Evolutionary conservation across 2,797 vertebrate genomes (phyloP).

Genomic region (Enteromius argenteus): DNA sequence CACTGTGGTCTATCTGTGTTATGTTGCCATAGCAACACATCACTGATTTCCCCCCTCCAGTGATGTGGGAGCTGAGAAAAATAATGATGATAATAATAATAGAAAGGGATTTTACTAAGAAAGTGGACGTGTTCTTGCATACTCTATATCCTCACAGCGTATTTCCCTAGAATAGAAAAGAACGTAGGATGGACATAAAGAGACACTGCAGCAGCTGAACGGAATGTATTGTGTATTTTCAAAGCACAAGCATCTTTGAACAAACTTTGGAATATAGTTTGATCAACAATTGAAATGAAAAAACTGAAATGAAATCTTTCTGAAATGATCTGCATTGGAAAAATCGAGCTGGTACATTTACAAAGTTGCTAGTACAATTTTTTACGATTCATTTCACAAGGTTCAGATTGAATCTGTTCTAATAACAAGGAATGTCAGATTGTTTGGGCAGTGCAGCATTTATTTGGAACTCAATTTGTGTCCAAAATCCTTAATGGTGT

Average conservation of each 20-base stretch:
- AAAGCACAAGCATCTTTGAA: slow-evolving; percentile 19
- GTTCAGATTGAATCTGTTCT: not conserved
- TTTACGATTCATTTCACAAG: not conserved
- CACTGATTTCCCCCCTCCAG: not conserved
- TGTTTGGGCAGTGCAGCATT: slow-evolving; percentile 39
- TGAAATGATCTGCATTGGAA: not conserved
- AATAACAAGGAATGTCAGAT: not conserved
- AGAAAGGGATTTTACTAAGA: not conserved
- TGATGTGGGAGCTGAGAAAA: slow-evolving; percentile 27
- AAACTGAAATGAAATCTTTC: not conserved
- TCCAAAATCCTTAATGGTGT: slow-evolving; percentile 75
- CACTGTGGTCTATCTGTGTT: slow-evolving; percentile 17
- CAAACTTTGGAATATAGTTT: not conserved
- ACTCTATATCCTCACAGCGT: not conserved
- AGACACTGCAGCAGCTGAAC: not conserved
- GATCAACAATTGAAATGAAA: not conserved
- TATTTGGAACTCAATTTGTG: slow-evolving; percentile 75
- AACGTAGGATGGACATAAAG: not conserved
- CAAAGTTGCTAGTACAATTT: not conserved
- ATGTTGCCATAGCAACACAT: slow-evolving; percentile 48
- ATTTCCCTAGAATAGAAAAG: not conserved
- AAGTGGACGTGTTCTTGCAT: not conserved
- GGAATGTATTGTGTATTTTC: slow-evolving; percentile 49
- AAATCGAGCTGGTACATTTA: not conserved
- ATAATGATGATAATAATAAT: slow-evolving; percentile 17